Conservation (phyloP, 1,140 invertebrate genomes). For the Adoxophyes honmai region DNA sequence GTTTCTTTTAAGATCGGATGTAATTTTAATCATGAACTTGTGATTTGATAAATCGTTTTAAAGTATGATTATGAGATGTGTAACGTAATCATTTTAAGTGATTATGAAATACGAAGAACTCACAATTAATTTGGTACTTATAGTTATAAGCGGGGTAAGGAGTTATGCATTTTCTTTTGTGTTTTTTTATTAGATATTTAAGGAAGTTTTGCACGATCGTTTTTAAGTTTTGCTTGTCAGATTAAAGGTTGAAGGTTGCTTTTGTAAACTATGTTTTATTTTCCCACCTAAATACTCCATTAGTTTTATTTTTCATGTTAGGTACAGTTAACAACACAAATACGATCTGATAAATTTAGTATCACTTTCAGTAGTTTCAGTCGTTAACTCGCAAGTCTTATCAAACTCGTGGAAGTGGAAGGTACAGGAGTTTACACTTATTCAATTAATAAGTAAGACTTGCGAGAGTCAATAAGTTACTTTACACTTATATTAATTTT, state of each 20-base stretch:
- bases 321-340: no score
- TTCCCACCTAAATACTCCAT: no score
- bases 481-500: no score
- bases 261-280: neutral
- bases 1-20: constrained; percentile 38
- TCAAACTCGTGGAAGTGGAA: no score
- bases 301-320: no score
- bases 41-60: constrained; percentile 63
- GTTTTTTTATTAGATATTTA: constrained; percentile 28
- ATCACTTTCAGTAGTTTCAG: no score
- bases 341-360: no score
- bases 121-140: constrained; percentile 25
- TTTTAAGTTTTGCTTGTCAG: constrained; percentile 54
- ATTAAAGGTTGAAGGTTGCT: constrained; percentile 46
- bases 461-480: no score
- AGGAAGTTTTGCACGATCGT: constrained; percentile 38
- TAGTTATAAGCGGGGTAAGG: constrained; percentile 28
- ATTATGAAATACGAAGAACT: constrained; percentile 42
- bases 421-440: no score
- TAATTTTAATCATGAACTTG: constrained; percentile 72
- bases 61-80: constrained; percentile 60
- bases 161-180: constrained; percentile 29
- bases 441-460: no score
- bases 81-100: constrained; percentile 37
- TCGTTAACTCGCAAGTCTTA: no score